Evolutionary conservation across 2,888 invertebrate species (phyloP).

Genomic region (Yponomeuta plumbellus): DNA sequence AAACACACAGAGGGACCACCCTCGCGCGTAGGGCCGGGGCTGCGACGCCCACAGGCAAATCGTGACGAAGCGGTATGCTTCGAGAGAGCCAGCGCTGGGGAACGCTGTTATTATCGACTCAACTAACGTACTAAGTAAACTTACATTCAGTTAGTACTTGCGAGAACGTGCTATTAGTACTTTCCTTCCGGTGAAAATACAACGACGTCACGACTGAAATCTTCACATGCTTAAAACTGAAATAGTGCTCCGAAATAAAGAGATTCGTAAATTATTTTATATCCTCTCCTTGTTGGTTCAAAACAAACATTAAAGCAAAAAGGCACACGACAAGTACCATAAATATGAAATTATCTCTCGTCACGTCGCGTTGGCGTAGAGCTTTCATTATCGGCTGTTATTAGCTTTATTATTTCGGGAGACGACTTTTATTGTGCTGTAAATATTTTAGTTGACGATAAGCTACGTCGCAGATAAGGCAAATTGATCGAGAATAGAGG

Average conservation of each 20-base stretch:
- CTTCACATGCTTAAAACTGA: not conserved
- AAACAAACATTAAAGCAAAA: not conserved
- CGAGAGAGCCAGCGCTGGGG: not conserved
- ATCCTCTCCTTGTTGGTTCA: not conserved
- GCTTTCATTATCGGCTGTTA: slow-evolving; percentile 55
- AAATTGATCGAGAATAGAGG: slow-evolving; percentile 58
- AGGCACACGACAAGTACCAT: slow-evolving; percentile 19
- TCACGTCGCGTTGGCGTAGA: slow-evolving; percentile 29
- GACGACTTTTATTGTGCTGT: slow-evolving; percentile 69
- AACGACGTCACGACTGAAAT: not conserved
- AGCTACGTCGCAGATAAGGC: slow-evolving; percentile 63
- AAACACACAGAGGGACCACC: slow-evolving; percentile 45
- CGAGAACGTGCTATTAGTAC: not conserved
- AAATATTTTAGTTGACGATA: slow-evolving; percentile 71
- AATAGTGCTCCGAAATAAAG: not conserved
- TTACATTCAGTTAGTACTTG: not conserved
- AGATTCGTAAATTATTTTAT: not conserved
- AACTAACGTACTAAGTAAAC: not conserved
- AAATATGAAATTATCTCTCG: slow-evolving; percentile 21
- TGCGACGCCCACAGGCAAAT: slow-evolving; percentile 46
- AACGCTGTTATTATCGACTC: slow-evolving; percentile 1
- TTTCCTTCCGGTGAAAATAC: not conserved
- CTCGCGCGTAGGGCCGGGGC: slow-evolving; percentile 44
- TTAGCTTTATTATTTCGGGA: slow-evolving; percentile 62
- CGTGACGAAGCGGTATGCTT: slow-evolving; percentile 42